phyloP scores from a whole-genome alignment of 2,797 vertebrate species.

The Loris lydekkerianus region DNA sequence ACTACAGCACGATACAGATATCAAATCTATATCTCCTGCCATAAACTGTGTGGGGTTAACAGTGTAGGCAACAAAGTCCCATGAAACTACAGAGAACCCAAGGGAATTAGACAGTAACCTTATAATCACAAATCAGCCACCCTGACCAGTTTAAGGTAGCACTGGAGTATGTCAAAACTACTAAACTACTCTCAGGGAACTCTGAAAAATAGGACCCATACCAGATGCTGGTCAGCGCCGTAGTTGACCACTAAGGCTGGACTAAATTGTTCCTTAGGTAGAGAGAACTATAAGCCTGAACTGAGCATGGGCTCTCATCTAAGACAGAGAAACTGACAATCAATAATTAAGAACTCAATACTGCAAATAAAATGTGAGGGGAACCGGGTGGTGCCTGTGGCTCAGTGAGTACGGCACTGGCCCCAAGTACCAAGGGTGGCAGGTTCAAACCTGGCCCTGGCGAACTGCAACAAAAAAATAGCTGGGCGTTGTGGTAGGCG shows the following conservation, averaged over 20 bases:
- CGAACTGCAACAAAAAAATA: no score
- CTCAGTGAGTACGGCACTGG: no score
- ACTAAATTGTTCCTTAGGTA: background rate
- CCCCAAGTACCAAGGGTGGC: no score
- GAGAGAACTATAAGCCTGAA: background rate
- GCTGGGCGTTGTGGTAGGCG: no score
- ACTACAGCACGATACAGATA: background rate
- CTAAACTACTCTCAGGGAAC: background rate
- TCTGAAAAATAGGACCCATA: background rate
- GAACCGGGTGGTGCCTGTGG: no score
- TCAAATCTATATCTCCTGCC: background rate
- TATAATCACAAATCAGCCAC: background rate
- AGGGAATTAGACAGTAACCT: background rate
- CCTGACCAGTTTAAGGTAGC: background rate
- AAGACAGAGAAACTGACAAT: slow-evolving; percentile 1
- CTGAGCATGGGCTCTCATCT: background rate
- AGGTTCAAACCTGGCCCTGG: no score
- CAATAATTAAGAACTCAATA: slow-evolving; percentile 1
- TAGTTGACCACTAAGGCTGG: background rate
- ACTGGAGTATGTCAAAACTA: background rate
- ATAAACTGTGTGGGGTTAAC: background rate
- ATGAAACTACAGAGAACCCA: background rate
- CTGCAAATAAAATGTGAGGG: background rate
- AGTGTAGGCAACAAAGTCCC: background rate
- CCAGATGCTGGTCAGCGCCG: background rate